Conservation (phyloP, 64 coral and sea anemone species). For the Platygyra sinensis region DNA sequence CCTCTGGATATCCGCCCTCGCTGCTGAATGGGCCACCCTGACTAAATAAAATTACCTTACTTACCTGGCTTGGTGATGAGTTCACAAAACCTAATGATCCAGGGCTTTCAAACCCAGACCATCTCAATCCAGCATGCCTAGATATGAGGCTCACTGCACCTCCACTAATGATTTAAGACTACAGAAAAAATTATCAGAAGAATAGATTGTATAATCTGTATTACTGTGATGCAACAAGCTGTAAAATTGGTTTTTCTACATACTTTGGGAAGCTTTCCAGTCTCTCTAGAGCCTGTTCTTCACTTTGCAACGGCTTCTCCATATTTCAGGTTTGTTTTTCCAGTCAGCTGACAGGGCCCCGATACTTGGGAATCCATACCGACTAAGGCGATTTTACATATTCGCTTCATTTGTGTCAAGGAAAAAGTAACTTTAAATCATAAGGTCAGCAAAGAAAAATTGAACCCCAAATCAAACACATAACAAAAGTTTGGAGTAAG, state of each 20-base stretch:
- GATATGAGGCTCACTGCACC: too few relatives aligned
- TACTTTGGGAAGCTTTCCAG: slow-evolving; percentile 78
- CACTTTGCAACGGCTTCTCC: slow-evolving; percentile 68
- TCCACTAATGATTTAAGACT: too few relatives aligned
- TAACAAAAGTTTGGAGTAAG: too few relatives aligned
- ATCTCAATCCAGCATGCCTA: too few relatives aligned
- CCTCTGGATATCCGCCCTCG: too few relatives aligned
- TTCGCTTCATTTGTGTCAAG: slow-evolving; percentile 60
- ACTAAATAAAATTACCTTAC: too few relatives aligned
- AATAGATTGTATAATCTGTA: neutral
- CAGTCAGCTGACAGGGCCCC: slow-evolving; percentile 75
- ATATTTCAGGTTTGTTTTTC: slow-evolving; percentile 68
- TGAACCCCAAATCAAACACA: too few relatives aligned
- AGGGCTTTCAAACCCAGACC: too few relatives aligned
- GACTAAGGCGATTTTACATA: slow-evolving; percentile 70
- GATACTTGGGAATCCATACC: slow-evolving; percentile 90
- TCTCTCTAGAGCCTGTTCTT: slow-evolving; percentile 59
- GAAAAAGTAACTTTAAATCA: neutral
- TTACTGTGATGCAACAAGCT: slow-evolving; percentile 78
- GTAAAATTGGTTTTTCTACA: slow-evolving; percentile 73
- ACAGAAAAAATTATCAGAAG: too few relatives aligned
- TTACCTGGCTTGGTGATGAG: too few relatives aligned
- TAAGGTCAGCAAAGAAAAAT: neutral
- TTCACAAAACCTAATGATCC: too few relatives aligned
- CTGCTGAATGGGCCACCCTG: too few relatives aligned